These are phyloP conservation scores for Lithophane semibrunnea DNA, from an alignment of 2,888 invertebrate species.

Conservation along the genomic window DNA sequence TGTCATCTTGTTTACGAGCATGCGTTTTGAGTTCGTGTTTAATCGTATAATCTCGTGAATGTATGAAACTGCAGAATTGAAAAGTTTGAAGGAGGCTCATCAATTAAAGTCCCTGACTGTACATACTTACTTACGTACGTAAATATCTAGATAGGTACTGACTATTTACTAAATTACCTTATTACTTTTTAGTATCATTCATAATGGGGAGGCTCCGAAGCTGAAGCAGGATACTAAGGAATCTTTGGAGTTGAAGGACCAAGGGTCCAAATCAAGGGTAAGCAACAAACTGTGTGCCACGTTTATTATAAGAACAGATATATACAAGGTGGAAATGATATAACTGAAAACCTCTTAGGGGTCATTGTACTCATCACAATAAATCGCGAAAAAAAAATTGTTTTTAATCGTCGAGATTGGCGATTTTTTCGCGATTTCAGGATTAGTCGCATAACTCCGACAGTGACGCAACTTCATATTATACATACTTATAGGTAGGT, in stretches of 20 bases:
- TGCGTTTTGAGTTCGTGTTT: too few relatives aligned
- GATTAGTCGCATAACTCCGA: not conserved
- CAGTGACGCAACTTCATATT: not conserved
- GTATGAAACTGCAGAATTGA: too few relatives aligned
- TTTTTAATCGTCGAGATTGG: not conserved
- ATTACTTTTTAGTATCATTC: conserved; percentile 19
- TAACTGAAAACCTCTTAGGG: not conserved
- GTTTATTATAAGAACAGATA: not conserved
- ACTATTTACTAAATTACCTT: not conserved
- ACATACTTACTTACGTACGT: not conserved
- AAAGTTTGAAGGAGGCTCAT: too few relatives aligned
- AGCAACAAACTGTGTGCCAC: conserved; percentile 1
- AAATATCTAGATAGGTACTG: not conserved
- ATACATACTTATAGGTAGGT: too few relatives aligned
- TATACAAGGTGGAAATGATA: too few relatives aligned
- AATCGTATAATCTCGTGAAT: too few relatives aligned
- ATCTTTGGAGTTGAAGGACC: conserved; percentile 12
- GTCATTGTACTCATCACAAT: not conserved
- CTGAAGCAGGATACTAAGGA: not conserved
- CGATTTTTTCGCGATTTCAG: not conserved
- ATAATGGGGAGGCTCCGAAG: conserved; percentile 12
- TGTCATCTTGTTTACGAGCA: too few relatives aligned
- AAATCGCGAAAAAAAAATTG: not conserved
- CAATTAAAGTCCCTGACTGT: too few relatives aligned
- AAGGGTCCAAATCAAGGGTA: conserved; percentile 65